Conservation (phyloP, 1,140 invertebrate genomes). For the Thrips palmi region DNA sequence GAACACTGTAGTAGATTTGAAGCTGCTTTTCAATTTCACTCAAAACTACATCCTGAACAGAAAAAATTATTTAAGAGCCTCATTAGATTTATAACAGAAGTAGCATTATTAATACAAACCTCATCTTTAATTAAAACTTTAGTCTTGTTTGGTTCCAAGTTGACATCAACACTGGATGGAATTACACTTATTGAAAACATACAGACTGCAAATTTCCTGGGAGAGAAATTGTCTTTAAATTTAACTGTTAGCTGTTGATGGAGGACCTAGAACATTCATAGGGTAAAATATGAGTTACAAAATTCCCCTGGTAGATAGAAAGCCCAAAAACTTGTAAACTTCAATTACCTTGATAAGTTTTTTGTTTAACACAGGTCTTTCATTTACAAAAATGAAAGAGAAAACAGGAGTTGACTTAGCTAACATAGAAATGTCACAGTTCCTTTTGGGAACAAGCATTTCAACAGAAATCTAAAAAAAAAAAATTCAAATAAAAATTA, state of each 20-base stretch:
- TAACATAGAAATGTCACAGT: too few species aligned
- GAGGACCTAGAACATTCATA: background rate
- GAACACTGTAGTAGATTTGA: too few species aligned
- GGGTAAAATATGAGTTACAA: slow-evolving; percentile 12
- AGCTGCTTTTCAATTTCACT: too few species aligned
- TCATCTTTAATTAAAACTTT: slow-evolving; percentile 32
- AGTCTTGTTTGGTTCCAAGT: slow-evolving; percentile 45
- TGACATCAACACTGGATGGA: slow-evolving; percentile 33
- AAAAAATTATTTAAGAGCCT: too few species aligned
- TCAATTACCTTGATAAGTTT: slow-evolving; percentile 33
- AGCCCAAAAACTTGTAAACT: slow-evolving; percentile 9
- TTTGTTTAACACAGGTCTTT: slow-evolving; percentile 33
- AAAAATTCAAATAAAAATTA: too few species aligned
- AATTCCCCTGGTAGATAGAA: slow-evolving; percentile 13
- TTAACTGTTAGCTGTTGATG: too few species aligned
- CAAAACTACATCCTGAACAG: too few species aligned
- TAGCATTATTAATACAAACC: slow-evolving; percentile 11
- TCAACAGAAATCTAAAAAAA: too few species aligned
- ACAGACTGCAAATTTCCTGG: slow-evolving; percentile 25
- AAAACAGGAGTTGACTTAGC: slow-evolving; percentile 20
- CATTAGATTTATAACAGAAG: too few species aligned
- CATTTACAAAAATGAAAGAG: slow-evolving; percentile 32
- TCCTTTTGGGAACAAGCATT: too few species aligned
- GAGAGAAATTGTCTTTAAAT: slow-evolving; percentile 16
- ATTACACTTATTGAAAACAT: slow-evolving; percentile 27